Conservation (phyloP, 2,113 vertebrate genomes). For the Garra rufa region DNA sequence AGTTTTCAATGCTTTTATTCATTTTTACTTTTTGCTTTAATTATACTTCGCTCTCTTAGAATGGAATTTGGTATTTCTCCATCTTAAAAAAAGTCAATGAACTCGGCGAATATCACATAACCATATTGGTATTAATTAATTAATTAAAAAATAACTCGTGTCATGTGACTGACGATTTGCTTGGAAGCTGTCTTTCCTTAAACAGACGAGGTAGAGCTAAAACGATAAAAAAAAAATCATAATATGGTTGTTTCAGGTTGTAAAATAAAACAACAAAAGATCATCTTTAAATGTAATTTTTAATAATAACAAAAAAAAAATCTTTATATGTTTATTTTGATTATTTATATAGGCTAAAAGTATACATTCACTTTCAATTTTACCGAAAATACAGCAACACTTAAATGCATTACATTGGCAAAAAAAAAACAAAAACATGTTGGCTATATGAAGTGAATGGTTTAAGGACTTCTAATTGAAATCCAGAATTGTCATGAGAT, state of each 20-base stretch:
- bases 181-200: too few relatives aligned
- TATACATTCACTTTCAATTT: not conserved
- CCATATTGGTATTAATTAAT: too few relatives aligned
- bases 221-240: not conserved
- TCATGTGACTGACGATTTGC: not conserved
- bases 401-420: not conserved
- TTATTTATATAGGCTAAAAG: conserved; percentile 4
- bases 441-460: not conserved
- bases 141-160: too few relatives aligned
- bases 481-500: not conserved
- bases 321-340: not conserved
- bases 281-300: not conserved
- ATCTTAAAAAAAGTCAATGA: not conserved
- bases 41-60: not conserved
- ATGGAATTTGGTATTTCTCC: not conserved
- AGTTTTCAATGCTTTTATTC: too few relatives aligned
- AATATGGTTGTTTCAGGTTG: not conserved
- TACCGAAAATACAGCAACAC: not conserved
- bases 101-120: not conserved
- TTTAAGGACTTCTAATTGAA: not conserved
- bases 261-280: not conserved
- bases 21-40: not conserved
- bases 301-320: not conserved
- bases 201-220: not conserved
- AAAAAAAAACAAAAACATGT: not conserved